A percentile compares a stretch with the other conserved stretches of the same genome.
Conservation (phyloP, 2,888 invertebrate species). For the Pollenia labialis region DNA sequence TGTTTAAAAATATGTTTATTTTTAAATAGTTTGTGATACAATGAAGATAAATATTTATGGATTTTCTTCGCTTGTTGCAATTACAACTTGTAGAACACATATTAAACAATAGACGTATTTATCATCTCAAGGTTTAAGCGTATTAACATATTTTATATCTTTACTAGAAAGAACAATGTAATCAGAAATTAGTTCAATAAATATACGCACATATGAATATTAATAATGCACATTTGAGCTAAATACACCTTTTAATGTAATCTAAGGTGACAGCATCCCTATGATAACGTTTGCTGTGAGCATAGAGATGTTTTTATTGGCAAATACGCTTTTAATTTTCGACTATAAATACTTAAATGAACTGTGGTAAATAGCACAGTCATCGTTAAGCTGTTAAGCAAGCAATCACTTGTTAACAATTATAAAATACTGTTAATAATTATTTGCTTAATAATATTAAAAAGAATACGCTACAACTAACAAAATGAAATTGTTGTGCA, state of each 20-base stretch:
- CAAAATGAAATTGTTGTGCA: constrained; percentile 68
- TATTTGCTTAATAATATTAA: not conserved
- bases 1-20: constrained; percentile 23
- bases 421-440: not conserved
- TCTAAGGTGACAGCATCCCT: constrained; percentile 14
- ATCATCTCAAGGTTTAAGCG: constrained; percentile 1
- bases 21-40: constrained; percentile 20
- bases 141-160: constrained; percentile 15
- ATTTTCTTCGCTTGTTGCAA: not conserved
- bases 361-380: not conserved
- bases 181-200: constrained; percentile 37
- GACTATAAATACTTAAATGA: constrained; percentile 29
- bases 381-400: not conserved
- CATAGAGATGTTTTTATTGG: not conserved
- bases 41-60: not conserved
- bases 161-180: not conserved
- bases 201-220: constrained; percentile 7
- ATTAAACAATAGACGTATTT: not conserved
- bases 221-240: constrained; percentile 4
- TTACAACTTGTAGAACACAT: not conserved
- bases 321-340: not conserved
- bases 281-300: not conserved
- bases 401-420: not conserved
- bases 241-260: not conserved
- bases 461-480: constrained; percentile 40